Evolutionary conservation across 2,888 invertebrate genomes (phyloP).

Genomic region (Caenorhabditis uteleia): DNA sequence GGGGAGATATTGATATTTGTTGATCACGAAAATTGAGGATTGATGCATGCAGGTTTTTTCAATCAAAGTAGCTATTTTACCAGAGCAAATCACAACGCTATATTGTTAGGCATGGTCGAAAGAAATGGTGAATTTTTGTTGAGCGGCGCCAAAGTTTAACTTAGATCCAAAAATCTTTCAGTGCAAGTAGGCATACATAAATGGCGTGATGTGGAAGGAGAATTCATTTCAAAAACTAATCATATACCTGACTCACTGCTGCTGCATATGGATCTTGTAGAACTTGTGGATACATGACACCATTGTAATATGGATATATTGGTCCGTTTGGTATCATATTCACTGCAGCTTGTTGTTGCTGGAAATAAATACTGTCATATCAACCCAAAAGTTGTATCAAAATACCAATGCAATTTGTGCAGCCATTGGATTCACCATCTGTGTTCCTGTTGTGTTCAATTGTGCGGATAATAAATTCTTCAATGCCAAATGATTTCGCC

Average conservation of each 20-base stretch:
- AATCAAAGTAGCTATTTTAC: too few relatives aligned
- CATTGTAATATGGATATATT: conserved; percentile 56
- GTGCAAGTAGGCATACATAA: too few relatives aligned
- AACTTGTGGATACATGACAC: conserved; percentile 52
- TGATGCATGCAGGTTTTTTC: too few relatives aligned
- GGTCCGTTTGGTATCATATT: conserved; percentile 52
- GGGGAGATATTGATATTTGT: too few relatives aligned
- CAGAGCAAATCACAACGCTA: too few relatives aligned
- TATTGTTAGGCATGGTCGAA: too few relatives aligned
- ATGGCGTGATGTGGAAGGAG: too few relatives aligned
- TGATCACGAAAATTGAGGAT: too few relatives aligned
- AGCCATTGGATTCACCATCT: conserved; percentile 40
- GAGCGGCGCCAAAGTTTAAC: too few relatives aligned
- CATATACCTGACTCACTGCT: conserved; percentile 47
- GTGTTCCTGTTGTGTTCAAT: conserved; percentile 34
- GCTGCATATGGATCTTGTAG: conserved; percentile 50
- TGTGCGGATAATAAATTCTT: conserved; percentile 74
- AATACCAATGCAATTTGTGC: conserved; percentile 25
- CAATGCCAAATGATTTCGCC: conserved; percentile 96
- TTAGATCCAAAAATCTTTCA: too few relatives aligned
- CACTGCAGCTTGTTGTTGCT: conserved; percentile 44
- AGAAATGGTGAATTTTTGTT: too few relatives aligned
- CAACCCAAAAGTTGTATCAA: neutral
- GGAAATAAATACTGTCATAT: neutral
- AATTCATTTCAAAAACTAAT: too few relatives aligned